Evolutionary conservation across 53 echinoderm and acorn worm genomes (phyloP).

Genomic region (Stichopus horrens): DNA sequence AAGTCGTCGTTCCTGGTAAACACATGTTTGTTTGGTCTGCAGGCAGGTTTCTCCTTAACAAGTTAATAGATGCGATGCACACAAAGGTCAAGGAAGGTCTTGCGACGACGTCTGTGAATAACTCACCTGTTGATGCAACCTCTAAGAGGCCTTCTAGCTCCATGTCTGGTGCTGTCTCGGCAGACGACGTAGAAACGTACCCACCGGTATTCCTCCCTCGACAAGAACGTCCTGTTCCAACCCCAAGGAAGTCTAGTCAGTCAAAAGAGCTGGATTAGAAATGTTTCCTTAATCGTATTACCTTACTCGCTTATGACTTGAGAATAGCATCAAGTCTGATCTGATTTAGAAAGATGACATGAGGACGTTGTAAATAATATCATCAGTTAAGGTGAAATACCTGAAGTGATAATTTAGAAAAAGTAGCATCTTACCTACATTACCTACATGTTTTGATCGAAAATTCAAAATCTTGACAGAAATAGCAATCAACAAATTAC

Average conservation of each 20-base stretch:
- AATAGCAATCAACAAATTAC: too few species aligned
- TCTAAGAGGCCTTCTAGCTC: neutral
- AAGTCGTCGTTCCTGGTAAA: slow-evolving; percentile 76
- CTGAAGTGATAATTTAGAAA: too few species aligned
- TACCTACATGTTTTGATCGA: too few species aligned
- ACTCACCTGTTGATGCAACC: neutral
- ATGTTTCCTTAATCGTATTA: too few species aligned
- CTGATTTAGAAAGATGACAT: too few species aligned
- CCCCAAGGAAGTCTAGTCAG: slow-evolving; percentile 31
- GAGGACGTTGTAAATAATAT: too few species aligned
- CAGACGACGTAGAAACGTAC: neutral
- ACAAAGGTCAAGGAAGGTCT: neutral
- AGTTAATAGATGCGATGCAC: slow-evolving; percentile 62
- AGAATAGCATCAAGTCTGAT: too few species aligned
- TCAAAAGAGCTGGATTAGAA: neutral
- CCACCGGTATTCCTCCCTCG: neutral
- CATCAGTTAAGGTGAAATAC: too few species aligned
- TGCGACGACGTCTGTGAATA: neutral
- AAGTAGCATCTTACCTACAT: too few species aligned
- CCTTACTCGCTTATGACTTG: too few species aligned
- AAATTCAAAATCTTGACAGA: too few species aligned
- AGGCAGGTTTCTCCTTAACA: slow-evolving; percentile 68
- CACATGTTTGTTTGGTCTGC: slow-evolving; percentile 87
- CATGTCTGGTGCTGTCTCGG: neutral
- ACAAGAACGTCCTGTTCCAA: slow-evolving; percentile 16